A percentile compares a stretch with the other conserved stretches of the same genome.
phyloP scores from a whole-genome alignment of 2,797 vertebrate species.

The Lophius americanus region DNA sequence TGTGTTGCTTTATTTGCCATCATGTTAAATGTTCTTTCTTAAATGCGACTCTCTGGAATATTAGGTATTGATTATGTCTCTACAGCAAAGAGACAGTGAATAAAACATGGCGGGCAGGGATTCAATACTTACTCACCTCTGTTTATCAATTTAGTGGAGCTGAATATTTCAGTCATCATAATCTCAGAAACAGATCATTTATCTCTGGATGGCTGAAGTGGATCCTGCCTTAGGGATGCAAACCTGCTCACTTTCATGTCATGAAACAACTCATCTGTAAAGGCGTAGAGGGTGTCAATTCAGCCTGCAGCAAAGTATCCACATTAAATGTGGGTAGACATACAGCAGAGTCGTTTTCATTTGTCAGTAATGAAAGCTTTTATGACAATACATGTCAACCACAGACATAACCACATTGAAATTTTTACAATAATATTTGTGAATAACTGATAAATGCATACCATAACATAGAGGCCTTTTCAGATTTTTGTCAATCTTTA shows the following conservation, averaged over 20 bases:
- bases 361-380: slow-evolving; percentile 42
- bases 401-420: slow-evolving; percentile 19
- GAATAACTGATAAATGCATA: too few relatives aligned
- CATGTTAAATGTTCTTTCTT: slow-evolving; percentile 29
- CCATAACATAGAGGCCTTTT: too few relatives aligned
- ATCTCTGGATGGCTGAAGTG: slow-evolving; percentile 15
- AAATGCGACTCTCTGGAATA: slow-evolving; percentile 20
- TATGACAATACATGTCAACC: slow-evolving; percentile 38
- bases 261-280: slow-evolving; percentile 49
- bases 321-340: slow-evolving; percentile 24
- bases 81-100: slow-evolving; percentile 10
- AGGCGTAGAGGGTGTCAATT: slow-evolving; percentile 19
- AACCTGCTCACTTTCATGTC: slow-evolving; percentile 48
- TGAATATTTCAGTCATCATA: slow-evolving; percentile 30
- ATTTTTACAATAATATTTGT: too few relatives aligned
- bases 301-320: slow-evolving; percentile 23
- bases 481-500: too few relatives aligned
- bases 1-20: slow-evolving; percentile 13
- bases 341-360: slow-evolving; percentile 25
- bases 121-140: slow-evolving; percentile 22
- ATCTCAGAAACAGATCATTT: slow-evolving; percentile 35
- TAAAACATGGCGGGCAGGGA: slow-evolving; percentile 18
- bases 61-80: slow-evolving; percentile 23
- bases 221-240: slow-evolving; percentile 38
- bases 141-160: slow-evolving; percentile 2